Conservation (phyloP, 2,888 invertebrate species). For the Trichacis sp. region DNA sequence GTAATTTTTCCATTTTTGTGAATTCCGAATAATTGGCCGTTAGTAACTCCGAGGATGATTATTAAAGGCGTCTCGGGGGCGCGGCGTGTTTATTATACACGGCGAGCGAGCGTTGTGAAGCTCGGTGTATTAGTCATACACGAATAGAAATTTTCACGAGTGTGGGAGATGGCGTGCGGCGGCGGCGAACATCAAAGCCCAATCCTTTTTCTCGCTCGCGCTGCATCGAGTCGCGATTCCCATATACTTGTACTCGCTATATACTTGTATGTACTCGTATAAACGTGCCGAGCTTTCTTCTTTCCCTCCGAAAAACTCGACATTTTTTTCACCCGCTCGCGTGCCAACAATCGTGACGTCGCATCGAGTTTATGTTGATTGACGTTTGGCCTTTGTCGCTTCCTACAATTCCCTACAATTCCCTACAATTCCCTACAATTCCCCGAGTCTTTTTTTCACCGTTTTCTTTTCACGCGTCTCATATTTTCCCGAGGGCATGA, state of each 20-base stretch:
- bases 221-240: conserved; percentile 42
- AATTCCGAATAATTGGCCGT: conserved; percentile 57
- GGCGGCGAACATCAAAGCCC: conserved; percentile 61
- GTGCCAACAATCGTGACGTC: conserved; percentile 10
- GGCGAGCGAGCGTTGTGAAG: conserved; percentile 53
- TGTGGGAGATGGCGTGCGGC: conserved; percentile 65
- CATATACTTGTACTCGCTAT: too few relatives aligned
- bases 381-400: conserved; percentile 9
- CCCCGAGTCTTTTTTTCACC: too few relatives aligned
- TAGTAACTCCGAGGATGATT: too few relatives aligned
- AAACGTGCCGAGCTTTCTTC: conserved; percentile 32
- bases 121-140: conserved; percentile 51
- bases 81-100: conserved; percentile 59
- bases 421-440: too few relatives aligned
- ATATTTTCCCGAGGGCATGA: too few relatives aligned
- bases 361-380: conserved; percentile 1
- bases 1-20: too few relatives aligned
- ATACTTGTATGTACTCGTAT: conserved; percentile 43
- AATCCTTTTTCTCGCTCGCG: conserved; percentile 43
- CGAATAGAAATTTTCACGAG: conserved; percentile 47
- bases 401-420: too few relatives aligned
- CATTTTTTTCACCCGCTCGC: conserved; percentile 3
- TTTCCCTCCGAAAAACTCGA: conserved; percentile 23
- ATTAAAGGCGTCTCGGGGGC: conserved; percentile 60
- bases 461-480: too few relatives aligned